phyloP scores from a whole-genome alignment of 1,140 invertebrate species.

The Homarus americanus region DNA sequence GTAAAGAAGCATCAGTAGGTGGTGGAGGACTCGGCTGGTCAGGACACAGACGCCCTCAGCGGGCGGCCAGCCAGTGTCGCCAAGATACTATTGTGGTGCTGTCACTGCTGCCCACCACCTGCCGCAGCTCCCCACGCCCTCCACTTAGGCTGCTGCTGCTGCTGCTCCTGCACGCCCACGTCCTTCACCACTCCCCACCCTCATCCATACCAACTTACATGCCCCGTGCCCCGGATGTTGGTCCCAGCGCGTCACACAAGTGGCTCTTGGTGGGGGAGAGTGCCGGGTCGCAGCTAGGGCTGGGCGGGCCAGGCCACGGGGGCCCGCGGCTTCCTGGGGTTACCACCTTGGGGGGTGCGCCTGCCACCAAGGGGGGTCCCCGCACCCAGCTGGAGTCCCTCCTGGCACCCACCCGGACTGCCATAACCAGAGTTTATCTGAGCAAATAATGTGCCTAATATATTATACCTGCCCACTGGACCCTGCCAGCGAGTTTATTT shows the following conservation, averaged over 20 bases:
- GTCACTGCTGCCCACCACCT: conserved; percentile 62
- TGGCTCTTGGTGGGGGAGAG: conserved; percentile 38
- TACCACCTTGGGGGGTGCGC: conserved; percentile 54
- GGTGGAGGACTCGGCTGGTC: conserved; percentile 26
- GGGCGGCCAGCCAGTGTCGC: conserved; percentile 67
- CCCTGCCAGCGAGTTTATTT: conserved; percentile 69
- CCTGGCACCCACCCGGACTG: conserved; percentile 70
- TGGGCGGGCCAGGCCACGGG: conserved; percentile 45
- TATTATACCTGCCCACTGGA: conserved; percentile 70
- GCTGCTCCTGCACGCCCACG: not conserved
- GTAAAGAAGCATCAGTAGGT: conserved; percentile 41
- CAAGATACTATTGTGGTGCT: conserved; percentile 72
- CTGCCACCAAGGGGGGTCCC: conserved; percentile 60
- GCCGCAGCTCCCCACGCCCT: conserved; percentile 12
- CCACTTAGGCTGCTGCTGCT: not conserved
- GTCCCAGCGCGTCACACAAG: conserved; percentile 4
- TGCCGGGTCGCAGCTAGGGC: conserved; percentile 45
- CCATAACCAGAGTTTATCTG: conserved; percentile 73
- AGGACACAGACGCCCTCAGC: conserved; percentile 68
- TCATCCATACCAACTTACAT: not conserved
- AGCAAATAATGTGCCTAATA: conserved; percentile 72
- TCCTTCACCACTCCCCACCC: not conserved
- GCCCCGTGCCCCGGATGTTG: not conserved
- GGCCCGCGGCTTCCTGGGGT: conserved; percentile 53
- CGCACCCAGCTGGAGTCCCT: conserved; percentile 63